Conservation (phyloP, 2,888 invertebrate genomes). For the Pseudococcus jackbeardsleyi region DNA sequence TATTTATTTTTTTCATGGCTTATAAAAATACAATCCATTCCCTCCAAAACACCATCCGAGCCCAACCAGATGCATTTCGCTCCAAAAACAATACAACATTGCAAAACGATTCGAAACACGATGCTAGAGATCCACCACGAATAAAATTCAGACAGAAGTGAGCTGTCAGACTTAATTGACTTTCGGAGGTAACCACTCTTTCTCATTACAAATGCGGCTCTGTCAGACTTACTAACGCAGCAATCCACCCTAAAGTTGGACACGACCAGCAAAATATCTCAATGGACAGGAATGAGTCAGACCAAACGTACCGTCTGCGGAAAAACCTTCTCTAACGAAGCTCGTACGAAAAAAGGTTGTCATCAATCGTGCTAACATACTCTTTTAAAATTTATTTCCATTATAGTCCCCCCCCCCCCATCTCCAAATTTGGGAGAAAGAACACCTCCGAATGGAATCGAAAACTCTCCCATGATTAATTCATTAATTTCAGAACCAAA, state of each 20-base stretch:
- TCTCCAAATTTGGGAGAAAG: neutral
- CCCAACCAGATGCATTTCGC: neutral
- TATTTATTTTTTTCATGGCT: too few relatives aligned
- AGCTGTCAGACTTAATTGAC: constrained; percentile 53
- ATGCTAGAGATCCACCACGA: neutral
- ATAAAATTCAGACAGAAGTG: constrained; percentile 30
- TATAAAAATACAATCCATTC: too few relatives aligned
- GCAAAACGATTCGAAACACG: neutral
- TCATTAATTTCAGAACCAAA: neutral
- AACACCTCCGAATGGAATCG: neutral
- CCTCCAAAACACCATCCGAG: neutral
- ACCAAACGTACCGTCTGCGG: neutral
- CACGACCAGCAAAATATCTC: neutral
- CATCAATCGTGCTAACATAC: neutral
- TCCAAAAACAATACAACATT: neutral
- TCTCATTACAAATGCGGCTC: constrained; percentile 38
- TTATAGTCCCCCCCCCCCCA: neutral
- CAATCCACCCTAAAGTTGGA: constrained; percentile 27
- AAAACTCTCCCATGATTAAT: neutral
- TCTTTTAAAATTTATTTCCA: neutral
- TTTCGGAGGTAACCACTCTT: constrained; percentile 41
- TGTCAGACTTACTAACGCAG: constrained; percentile 19
- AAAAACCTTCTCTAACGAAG: neutral
- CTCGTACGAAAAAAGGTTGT: neutral
- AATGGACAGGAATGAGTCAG: neutral